phyloP scores from a whole-genome alignment of 1,140 invertebrate genomes.

The Rhopalosiphum padi region DNA sequence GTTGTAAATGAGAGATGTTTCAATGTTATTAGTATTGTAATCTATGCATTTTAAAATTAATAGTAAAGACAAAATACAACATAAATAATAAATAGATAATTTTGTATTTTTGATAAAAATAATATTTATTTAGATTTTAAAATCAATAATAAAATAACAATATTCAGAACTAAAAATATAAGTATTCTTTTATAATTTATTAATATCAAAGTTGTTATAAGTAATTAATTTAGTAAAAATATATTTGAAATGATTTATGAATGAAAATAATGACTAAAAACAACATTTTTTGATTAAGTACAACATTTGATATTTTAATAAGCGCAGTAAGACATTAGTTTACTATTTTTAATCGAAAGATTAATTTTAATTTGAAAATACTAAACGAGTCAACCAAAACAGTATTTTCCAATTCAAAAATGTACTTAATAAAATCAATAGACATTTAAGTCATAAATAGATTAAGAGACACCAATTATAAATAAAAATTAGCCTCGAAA shows the following conservation, averaged over 20 bases:
- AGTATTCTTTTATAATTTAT: not conserved
- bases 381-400: not conserved
- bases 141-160: not conserved
- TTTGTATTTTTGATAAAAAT: not conserved
- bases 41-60: slow-evolving; percentile 7
- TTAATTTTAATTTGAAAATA: not conserved
- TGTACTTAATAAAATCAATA: not conserved
- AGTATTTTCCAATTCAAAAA: not conserved
- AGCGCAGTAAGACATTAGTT: not conserved
- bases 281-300: not conserved
- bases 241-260: not conserved
- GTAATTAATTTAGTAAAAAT: not conserved
- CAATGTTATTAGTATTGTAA: slow-evolving; percentile 33
- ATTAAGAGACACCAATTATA: not conserved
- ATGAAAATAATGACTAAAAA: not conserved
- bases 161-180: not conserved
- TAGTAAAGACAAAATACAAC: not conserved
- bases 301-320: not conserved
- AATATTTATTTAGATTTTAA: not conserved
- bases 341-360: not conserved
- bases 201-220: not conserved
- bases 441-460: not conserved
- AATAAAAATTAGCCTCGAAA: not conserved
- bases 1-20: slow-evolving; percentile 42
- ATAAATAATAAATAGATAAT: not conserved